Evolutionary conservation across 1,140 invertebrate species (phyloP).

Genomic region (Antheraea mylitta): DNA sequence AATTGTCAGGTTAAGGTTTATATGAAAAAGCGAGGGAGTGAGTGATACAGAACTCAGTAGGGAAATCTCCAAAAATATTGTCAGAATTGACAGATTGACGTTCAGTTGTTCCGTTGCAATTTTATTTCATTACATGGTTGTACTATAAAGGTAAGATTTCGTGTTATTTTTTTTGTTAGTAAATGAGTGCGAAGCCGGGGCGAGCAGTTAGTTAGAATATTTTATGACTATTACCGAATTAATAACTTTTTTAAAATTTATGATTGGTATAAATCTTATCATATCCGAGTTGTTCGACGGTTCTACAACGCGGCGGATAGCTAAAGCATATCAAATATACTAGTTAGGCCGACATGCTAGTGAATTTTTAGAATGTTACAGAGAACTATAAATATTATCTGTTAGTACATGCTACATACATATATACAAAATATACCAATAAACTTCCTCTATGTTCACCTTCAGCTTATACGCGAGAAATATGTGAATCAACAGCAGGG

Average conservation of each 20-base stretch:
- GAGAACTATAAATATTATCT: slow-evolving; percentile 69
- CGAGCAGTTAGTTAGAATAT: neutral
- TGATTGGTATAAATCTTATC: slow-evolving; percentile 18
- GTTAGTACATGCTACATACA: slow-evolving; percentile 30
- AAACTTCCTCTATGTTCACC: slow-evolving; percentile 69
- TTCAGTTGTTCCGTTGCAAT: too few species aligned
- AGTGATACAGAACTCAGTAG: too few species aligned
- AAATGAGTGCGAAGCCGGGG: too few species aligned
- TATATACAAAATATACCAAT: slow-evolving; percentile 42
- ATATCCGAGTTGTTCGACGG: neutral
- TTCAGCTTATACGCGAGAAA: slow-evolving; percentile 50
- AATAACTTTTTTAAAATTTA: slow-evolving; percentile 14
- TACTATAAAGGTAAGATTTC: too few species aligned
- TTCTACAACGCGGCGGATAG: neutral
- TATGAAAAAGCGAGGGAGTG: too few species aligned
- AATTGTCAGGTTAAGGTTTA: too few species aligned
- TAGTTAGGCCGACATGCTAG: slow-evolving; percentile 40
- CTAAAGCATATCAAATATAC: slow-evolving; percentile 11
- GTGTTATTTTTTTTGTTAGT: too few species aligned
- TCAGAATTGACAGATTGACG: too few species aligned
- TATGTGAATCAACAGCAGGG: slow-evolving; percentile 53
- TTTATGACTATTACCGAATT: neutral
- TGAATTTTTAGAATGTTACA: slow-evolving; percentile 61
- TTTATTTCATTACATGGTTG: too few species aligned
- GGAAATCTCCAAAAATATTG: too few species aligned